Evolutionary conservation across 2,888 invertebrate species (phyloP), one percentile per base, ranked within the genome.

Genomic region (Vanessa cardui): DNA sequence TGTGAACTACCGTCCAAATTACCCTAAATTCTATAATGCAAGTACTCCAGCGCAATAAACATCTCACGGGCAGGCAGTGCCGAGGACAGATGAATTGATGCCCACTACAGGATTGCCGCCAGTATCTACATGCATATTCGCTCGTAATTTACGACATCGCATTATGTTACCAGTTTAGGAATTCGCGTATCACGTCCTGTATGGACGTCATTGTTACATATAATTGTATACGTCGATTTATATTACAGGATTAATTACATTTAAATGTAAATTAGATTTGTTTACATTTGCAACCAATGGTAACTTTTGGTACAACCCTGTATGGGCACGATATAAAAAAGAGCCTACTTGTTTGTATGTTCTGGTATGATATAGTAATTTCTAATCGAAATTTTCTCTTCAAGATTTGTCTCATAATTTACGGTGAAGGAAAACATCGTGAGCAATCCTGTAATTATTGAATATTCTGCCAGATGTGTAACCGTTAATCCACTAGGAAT

Each of bases 11-110:
- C 50, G 18, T 16, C 12, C 44, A 26, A 64, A 58, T 47, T 58
- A 39, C 39, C n/a, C 56, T 39, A 39, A 56, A 56, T 56, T 39
- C 56, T 56, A 56, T 56, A 56, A 56, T 56, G 47, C 26, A 45
- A 64, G 64, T 52, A 20, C 64, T 9, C 50, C 21, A 58, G 20
- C 45, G 65, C 66, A 69, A 69, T 69, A 69, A 69, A 69, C 58
- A 50, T 20, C 33, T 64, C 66, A 58, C 20, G 15, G n/a, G 16
- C 68, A 66, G 63, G 45, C 56, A 26, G 46, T 64, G 71, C 33
- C 26, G 33, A 4, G 52, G 68, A 71, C 71, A 68, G 59, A 71
- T 68, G 68, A 70, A 70, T 70, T 68, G 64, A 70, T 71, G 66
- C 16, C 61, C 68, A 60, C 68, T 65, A 64, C 70, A 68, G 49